Evolutionary conservation across 1,140 invertebrate genomes (phyloP).

Genomic region (Aphaenogaster floridana): DNA sequence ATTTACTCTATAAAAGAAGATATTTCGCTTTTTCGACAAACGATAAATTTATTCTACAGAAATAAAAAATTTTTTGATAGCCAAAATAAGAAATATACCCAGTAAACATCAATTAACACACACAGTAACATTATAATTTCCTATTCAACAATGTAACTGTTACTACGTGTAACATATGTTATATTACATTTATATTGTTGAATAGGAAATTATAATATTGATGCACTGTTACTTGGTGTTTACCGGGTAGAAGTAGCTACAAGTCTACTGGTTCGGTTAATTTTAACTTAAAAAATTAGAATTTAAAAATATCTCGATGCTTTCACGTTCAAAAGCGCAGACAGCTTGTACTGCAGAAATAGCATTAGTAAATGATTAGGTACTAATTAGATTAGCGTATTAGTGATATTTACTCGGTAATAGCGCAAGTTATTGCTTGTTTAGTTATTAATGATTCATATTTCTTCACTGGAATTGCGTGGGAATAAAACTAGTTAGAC

Average conservation of each 20-base stretch:
- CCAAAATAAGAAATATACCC: neutral
- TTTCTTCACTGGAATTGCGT: slow-evolving; percentile 18
- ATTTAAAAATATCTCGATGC: neutral
- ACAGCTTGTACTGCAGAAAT: neutral
- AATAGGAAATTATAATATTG: too few species aligned
- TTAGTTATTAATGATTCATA: neutral
- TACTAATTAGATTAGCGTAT: neutral
- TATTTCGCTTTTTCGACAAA: neutral
- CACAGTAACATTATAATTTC: too few species aligned
- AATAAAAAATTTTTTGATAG: neutral
- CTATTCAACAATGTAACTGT: too few species aligned
- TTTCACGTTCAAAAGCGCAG: neutral
- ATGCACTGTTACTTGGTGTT: too few species aligned
- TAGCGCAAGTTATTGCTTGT: neutral
- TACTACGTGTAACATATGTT: too few species aligned
- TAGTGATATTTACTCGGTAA: neutral
- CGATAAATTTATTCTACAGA: neutral
- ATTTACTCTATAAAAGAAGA: neutral
- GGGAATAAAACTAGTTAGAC: slow-evolving; percentile 28
- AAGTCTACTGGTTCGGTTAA: neutral
- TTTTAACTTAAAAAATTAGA: neutral
- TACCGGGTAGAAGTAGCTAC: neutral
- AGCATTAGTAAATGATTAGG: neutral
- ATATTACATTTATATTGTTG: too few species aligned
- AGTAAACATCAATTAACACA: too few species aligned